Percentiles rank a stretch among this genome's conserved stretches.
Evolutionary conservation across 2,797 vertebrate genomes (phyloP).

Genomic region (Urosaurus nigricauda): DNA sequence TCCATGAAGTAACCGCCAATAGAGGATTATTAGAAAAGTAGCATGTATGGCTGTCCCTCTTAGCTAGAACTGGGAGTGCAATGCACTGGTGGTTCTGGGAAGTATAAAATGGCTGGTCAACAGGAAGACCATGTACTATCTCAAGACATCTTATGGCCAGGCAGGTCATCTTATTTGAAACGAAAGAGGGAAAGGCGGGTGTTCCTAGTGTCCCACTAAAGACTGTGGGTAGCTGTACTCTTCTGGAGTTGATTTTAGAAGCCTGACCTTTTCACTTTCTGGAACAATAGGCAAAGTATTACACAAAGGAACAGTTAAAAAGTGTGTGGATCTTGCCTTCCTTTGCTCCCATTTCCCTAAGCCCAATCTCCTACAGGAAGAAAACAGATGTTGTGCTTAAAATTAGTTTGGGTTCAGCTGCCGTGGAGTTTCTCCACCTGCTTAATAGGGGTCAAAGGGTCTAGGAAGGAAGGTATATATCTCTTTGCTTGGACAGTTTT

Average conservation of each 20-base stretch:
- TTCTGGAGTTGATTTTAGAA: conserved; percentile 2
- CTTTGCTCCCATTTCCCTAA: background rate
- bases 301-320: background rate
- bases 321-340: background rate
- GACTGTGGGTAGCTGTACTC: background rate
- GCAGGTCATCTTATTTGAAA: background rate
- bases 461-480: background rate
- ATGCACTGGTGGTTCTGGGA: background rate
- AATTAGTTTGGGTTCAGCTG: conserved; percentile 25
- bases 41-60: background rate
- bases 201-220: background rate
- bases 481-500: conserved; percentile 4
- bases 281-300: background rate
- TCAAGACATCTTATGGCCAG: background rate
- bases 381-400: conserved; percentile 72
- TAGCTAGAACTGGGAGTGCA: background rate
- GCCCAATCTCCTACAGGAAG: background rate
- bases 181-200: background rate
- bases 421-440: background rate
- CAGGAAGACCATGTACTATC: conserved; percentile 12
- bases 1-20: background rate
- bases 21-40: background rate
- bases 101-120: conserved; percentile 29
- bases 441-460: background rate
- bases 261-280: background rate